Base-by-base conservation (phyloP, 2,113 vertebrate species). In the Myotis brandtii region DNA sequence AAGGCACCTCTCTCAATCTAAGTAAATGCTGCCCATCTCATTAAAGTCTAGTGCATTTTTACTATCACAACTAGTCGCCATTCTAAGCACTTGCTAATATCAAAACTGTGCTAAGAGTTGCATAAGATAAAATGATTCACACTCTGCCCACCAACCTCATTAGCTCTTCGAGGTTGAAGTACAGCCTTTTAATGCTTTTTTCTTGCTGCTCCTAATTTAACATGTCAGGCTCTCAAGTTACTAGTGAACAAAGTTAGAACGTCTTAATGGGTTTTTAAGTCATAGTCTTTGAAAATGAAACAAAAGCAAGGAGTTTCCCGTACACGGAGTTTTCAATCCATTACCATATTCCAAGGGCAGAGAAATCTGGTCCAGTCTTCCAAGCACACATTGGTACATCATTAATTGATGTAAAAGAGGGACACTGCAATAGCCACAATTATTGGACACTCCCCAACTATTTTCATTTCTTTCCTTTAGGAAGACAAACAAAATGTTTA, bases 61-160 rank as follows among this genome's bases (percentile, higher is more conserved):
- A 86, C 86, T 59, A 84, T 34, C 30, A 73, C 37, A 84, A 52
- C 72, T 16, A 93, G 56, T 89, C 43, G 72, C 54, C 81, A 48
- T 27, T 86, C 88, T 25, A 79, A 84, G 86, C 32, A 81, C 64
- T 77, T 77, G 67, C 54, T 69, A 64, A 73, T 91, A 86, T 27
- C 72, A 76, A 88, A 87, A 76, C 34, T 86, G 18, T 34, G 80
- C 50, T 23, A 27, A 80, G 30, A 85, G 81, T 30, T 95, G 73
- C 43, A 23, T 86, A 94, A 83, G 95, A 86, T 18, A 73, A 43
- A 84, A 82, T 79, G 89, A 89, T 94, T 89, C 95, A 89, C 0
- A 0, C 40, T 86, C 48, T 93, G 34, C 73, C 95, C 79, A 95
- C 81, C 77, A 83, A 91, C 54, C 72, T 86, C 94, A 50, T 88